Evolutionary conservation across 2,797 vertebrate genomes (phyloP).

Genomic region (Meriones psammophilus): DNA sequence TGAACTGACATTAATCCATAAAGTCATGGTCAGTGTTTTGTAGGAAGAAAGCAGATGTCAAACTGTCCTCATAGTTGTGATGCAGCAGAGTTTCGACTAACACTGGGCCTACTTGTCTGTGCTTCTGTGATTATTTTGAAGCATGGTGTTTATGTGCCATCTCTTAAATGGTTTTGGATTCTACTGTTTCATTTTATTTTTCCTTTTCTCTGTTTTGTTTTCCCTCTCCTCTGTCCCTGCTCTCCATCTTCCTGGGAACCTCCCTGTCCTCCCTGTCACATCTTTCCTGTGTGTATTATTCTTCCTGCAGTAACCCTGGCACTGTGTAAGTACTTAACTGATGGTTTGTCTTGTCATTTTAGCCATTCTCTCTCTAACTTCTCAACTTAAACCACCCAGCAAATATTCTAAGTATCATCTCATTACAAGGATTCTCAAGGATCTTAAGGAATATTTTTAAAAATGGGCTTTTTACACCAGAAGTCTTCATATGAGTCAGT

Average conservation of each 20-base stretch:
- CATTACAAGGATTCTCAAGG: constrained; percentile 37
- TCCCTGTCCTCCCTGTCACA: constrained; percentile 68
- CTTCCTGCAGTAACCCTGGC: constrained; percentile 80
- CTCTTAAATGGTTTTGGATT: constrained; percentile 67
- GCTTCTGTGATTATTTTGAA: constrained; percentile 53
- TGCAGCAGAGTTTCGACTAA: constrained; percentile 65
- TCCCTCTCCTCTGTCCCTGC: constrained; percentile 71
- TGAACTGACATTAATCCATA: constrained; percentile 36
- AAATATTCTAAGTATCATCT: constrained; percentile 63
- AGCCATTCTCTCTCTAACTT: constrained; percentile 57
- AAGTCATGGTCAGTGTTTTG: constrained; percentile 37
- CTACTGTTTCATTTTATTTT: constrained; percentile 72
- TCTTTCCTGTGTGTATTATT: constrained; percentile 70
- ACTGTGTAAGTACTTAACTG: constrained; percentile 81
- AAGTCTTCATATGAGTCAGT: constrained; percentile 63
- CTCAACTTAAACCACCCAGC: constrained; percentile 32
- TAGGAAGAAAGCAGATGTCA: not conserved
- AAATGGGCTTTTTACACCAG: constrained; percentile 17
- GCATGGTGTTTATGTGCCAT: constrained; percentile 76
- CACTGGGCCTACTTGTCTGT: constrained; percentile 17
- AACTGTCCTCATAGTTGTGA: not conserved
- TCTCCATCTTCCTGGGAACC: constrained; percentile 75
- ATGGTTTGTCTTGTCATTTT: constrained; percentile 68
- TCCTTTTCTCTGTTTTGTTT: constrained; percentile 55
- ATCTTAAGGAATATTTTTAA: constrained; percentile 50